Evolutionary conservation across 2,113 vertebrate genomes (phyloP).

Genomic region (Macroglossus sobrinus): DNA sequence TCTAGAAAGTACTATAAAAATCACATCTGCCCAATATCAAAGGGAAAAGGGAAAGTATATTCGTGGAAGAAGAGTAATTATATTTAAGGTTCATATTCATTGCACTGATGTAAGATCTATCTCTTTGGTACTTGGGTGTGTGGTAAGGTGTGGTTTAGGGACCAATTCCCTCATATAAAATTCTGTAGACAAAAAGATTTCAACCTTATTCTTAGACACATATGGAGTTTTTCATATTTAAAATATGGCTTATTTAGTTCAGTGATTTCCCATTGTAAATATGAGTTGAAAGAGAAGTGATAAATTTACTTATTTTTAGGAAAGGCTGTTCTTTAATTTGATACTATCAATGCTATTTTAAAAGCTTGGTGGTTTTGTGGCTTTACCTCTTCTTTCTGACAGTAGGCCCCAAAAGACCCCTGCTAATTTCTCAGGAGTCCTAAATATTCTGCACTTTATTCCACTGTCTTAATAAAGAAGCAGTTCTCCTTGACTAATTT

Average conservation of each 20-base stretch:
- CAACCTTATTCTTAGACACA: neutral
- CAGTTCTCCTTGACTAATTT: neutral
- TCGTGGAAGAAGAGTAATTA: neutral
- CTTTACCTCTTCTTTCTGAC: neutral
- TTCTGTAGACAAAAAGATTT: neutral
- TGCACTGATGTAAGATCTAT: neutral
- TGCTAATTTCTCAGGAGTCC: neutral
- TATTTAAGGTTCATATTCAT: neutral
- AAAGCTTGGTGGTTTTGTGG: neutral
- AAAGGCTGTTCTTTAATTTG: neutral
- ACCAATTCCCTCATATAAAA: neutral
- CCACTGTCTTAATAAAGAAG: neutral
- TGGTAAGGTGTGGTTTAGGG: neutral
- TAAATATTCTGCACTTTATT: neutral
- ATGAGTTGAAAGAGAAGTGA: neutral
- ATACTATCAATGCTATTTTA: neutral
- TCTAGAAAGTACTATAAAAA: constrained; percentile 13
- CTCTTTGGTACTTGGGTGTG: neutral
- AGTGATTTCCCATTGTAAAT: neutral
- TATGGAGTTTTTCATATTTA: neutral
- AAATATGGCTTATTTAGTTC: neutral
- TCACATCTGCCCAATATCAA: neutral
- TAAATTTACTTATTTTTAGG: neutral
- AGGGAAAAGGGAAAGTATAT: neutral
- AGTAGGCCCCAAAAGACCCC: neutral